Base-by-base conservation (phyloP, 2,888 invertebrate species). In the Tenthredo livida region DNA sequence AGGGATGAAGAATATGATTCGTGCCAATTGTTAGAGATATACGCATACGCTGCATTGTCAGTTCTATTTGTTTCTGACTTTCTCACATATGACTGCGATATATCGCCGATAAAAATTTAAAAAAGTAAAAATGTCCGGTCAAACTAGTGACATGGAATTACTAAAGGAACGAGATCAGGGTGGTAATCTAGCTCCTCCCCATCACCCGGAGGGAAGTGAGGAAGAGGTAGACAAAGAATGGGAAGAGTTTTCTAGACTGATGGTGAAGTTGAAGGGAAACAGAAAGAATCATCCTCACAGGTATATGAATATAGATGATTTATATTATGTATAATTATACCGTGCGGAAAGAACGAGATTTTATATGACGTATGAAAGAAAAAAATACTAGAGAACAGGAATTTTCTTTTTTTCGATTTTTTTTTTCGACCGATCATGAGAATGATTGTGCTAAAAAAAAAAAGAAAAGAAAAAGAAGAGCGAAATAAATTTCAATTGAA, bases 141-240 rank as follows among this genome's bases (percentile, higher is more conserved):
- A 92, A 83, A 82, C 86, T 40, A 86, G 87, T 82, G 92, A 92
- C 86, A 91, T 90, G 85, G 92, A 93, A 75, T 87, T 90, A 47
- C 86, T 88, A 21, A 91, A 91, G 54, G 33, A 54, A 12, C 29
- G 77, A 78, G 90, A 85, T 47, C 90, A 91, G 33, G 91, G 89
- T 33, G 91, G 90, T 29, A 90, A 91, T 78, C 87, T 84, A n/a
- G n/a, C 7, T 54, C 91, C 92, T 87, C 85, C 83, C 84, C 72
- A 84, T 21, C 84, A 90, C 84, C 94, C 94, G 73, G 94, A 94
- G 87, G 94, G 94, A 25, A 94, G 94, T 88, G 93, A 93, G 87
- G 94, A 94, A 87, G 94, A 94, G 65, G 93, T 94, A 29, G 95
- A 95, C 89, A 94, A 94, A 87, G 95, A 95, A 91, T 95, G 95